Percentiles rank a stretch among this genome's conserved stretches.
phyloP scores from a whole-genome alignment of 2,888 invertebrate species.

The Drosophila prolongata region DNA sequence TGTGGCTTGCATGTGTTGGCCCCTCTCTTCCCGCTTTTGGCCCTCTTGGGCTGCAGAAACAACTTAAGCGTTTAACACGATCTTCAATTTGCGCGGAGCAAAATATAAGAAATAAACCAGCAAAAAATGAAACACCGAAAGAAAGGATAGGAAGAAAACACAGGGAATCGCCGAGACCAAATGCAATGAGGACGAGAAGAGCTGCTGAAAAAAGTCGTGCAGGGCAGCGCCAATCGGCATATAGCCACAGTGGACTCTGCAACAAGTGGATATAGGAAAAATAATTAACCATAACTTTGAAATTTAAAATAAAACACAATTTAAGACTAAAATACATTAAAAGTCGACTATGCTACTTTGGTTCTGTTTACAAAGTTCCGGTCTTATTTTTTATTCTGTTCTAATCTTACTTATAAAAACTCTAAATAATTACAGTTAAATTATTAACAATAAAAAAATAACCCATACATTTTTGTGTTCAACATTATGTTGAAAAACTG shows the following conservation, averaged over 20 bases:
- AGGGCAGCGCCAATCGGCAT: constrained; percentile 58
- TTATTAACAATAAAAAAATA: too few species aligned
- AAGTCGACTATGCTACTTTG: too few species aligned
- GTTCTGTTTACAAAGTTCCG: too few species aligned
- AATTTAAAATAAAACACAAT: too few species aligned
- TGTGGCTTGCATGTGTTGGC: constrained; percentile 62
- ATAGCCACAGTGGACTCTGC: constrained; percentile 30
- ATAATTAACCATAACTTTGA: not conserved
- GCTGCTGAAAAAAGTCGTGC: constrained; percentile 67
- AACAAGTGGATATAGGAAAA: not conserved
- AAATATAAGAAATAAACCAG: constrained; percentile 45
- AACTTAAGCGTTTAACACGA: constrained; percentile 79
- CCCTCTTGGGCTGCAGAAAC: constrained; percentile 44
- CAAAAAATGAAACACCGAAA: constrained; percentile 23
- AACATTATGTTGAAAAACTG: too few species aligned
- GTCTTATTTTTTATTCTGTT: too few species aligned
- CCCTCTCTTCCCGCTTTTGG: constrained; percentile 14
- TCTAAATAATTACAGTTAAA: too few species aligned
- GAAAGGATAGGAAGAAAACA: constrained; percentile 30
- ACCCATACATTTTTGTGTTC: too few species aligned
- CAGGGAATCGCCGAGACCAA: constrained; percentile 11
- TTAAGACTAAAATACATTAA: too few species aligned
- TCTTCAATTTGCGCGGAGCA: constrained; percentile 75
- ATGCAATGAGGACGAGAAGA: constrained; percentile 30
- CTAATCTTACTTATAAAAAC: too few species aligned